phyloP scores from a whole-genome alignment of 2,888 invertebrate species.

The Phasia obesa region DNA sequence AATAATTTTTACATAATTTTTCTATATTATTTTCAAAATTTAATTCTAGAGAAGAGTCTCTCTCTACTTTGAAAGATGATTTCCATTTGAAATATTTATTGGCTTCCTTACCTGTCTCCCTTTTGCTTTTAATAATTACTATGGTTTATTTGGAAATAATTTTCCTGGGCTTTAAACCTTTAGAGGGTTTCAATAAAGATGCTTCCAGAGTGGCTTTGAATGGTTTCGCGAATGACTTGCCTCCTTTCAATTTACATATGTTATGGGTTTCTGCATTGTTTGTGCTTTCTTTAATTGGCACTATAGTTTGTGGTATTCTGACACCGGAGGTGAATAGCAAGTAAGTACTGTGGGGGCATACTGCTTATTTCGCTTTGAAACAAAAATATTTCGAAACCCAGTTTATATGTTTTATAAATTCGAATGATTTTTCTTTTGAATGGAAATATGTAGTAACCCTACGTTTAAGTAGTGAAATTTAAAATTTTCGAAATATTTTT shows the following conservation, averaged over 20 bases:
- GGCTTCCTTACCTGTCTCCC: constrained; percentile 21
- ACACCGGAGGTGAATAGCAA: constrained; percentile 18
- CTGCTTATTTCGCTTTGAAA: too few species aligned
- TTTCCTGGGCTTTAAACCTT: constrained; percentile 47
- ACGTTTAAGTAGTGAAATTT: too few species aligned
- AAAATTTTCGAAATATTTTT: too few species aligned
- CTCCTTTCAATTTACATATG: constrained; percentile 22
- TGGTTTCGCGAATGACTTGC: background rate
- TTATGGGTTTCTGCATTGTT: background rate
- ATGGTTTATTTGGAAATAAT: constrained; percentile 40
- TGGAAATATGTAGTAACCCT: too few species aligned
- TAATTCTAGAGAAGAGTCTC: background rate
- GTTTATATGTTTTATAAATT: too few species aligned
- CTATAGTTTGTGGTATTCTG: background rate
- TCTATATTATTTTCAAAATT: background rate
- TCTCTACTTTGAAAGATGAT: background rate
- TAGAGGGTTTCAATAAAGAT: background rate
- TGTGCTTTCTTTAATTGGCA: background rate
- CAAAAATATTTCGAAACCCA: too few species aligned
- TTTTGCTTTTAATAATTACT: constrained; percentile 40
- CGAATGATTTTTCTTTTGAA: too few species aligned
- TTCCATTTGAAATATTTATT: constrained; percentile 9
- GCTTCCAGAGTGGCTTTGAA: constrained; percentile 3
- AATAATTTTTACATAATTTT: background rate
- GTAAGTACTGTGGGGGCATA: too few species aligned